These are phyloP conservation scores for Drosophila tristis DNA, from an alignment of 1,140 invertebrate genomes.

Conservation along the genomic window DNA sequence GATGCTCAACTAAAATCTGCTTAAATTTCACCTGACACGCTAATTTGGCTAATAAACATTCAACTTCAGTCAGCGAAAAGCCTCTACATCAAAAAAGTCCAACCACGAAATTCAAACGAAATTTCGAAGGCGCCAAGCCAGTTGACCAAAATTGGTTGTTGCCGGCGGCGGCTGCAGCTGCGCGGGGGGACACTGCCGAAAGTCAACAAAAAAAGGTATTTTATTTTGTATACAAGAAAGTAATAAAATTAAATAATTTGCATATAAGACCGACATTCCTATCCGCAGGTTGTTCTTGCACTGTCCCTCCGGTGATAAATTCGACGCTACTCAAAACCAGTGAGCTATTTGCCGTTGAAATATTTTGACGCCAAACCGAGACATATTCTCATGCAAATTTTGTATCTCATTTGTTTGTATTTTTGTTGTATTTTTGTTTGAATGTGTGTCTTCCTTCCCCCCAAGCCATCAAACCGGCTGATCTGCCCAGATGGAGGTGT, in stretches of 20 bases:
- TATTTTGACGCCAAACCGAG: constrained; percentile 53
- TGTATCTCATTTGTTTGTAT: constrained; percentile 43
- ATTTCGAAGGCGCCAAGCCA: constrained; percentile 55
- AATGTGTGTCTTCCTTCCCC: neutral
- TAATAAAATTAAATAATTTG: constrained; percentile 49
- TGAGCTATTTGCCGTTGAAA: constrained; percentile 47
- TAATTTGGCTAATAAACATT: constrained; percentile 80
- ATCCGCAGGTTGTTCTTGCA: constrained; percentile 32
- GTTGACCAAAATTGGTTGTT: constrained; percentile 20
- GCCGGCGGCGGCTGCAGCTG: no score
- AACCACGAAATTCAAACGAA: constrained; percentile 63
- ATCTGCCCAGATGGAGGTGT: constrained; percentile 35
- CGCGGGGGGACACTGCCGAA: constrained; percentile 12
- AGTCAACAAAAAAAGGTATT: constrained; percentile 37
- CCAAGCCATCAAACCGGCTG: constrained; percentile 24
- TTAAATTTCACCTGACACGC: constrained; percentile 81
- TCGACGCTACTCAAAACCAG: constrained; percentile 35
- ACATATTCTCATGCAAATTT: constrained; percentile 65
- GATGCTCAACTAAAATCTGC: constrained; percentile 74
- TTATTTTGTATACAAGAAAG: constrained; percentile 43
- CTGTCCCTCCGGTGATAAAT: constrained; percentile 35
- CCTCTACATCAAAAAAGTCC: constrained; percentile 4
- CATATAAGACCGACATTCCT: constrained; percentile 36
- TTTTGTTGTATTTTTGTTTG: constrained; percentile 40
- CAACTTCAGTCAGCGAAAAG: constrained; percentile 20